Conservation (phyloP, 2,797 vertebrate genomes). For the Anguilla pacifica region DNA sequence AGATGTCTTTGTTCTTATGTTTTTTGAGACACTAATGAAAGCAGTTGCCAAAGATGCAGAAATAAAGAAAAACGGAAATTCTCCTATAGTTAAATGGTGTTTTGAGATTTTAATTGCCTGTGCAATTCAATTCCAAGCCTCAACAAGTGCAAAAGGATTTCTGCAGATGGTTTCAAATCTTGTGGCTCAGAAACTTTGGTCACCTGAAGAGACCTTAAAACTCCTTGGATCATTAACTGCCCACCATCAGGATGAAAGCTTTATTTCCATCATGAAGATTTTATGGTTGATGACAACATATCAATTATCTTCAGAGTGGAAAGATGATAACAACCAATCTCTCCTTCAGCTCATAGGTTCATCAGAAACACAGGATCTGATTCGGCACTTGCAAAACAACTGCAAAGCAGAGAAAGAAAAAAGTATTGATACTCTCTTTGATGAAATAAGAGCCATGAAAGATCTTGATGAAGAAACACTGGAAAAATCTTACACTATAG, state of each 20-base stretch:
- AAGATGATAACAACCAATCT: conserved; percentile 28
- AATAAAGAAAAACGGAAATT: not conserved
- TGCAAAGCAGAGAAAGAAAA: conserved; percentile 25
- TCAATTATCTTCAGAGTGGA: conserved; percentile 49
- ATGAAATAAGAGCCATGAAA: conserved; percentile 31
- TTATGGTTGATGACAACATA: conserved; percentile 49
- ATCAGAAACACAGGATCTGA: not conserved
- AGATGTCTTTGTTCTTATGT: conserved; percentile 10
- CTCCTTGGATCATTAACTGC: conserved; percentile 20
- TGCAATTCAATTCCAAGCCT: conserved; percentile 12
- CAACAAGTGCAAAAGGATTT: not conserved
- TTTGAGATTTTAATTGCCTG: conserved; percentile 23
- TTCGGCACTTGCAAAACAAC: conserved; percentile 9
- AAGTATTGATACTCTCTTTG: conserved; percentile 29
- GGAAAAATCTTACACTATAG: conserved; percentile 20
- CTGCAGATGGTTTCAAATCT: conserved; percentile 21
- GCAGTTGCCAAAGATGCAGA: not conserved
- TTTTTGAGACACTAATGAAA: conserved; percentile 27
- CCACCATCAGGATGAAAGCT: not conserved
- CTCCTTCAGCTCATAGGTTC: conserved; percentile 1
- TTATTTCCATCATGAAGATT: conserved; percentile 32
- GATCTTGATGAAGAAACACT: conserved; percentile 29
- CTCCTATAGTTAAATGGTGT: not conserved
- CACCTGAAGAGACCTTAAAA: conserved; percentile 26
- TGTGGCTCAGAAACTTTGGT: conserved; percentile 27